Evolutionary conservation across 64 coral and sea anemone genomes (phyloP), one percentile per base, ranked within the genome.

Genomic region (Dendrophyllia cribrosa): DNA sequence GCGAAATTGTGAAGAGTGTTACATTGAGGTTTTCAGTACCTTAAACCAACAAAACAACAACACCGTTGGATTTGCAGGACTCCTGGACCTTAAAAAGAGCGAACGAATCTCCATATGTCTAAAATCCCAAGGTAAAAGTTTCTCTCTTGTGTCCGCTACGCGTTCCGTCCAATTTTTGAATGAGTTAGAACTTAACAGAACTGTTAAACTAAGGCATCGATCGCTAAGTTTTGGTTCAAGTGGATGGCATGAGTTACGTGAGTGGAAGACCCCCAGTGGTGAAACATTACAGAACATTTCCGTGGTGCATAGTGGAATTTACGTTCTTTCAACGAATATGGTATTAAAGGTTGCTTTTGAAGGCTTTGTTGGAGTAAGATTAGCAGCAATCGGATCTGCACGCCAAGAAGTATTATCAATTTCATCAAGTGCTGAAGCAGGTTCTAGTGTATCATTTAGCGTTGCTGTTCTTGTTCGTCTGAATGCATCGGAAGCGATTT

Each of bases 1-100:
- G 9, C 59, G 19, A 82, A 82, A 9, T n/a, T 82, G 58, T 82
- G 79, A 25, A 46, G 59, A 64, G 14, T 82, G 79, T 65, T 64
- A 21, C 60, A 3, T 82, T 64, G 24, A 82, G 9, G 34, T 64
- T 46, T 63, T 6, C 5, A 11, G 17, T 46, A 62, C 25, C 43
- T 26, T 62, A 19, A 65, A 16, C 15, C 15, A 82, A 15, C 15
- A 20, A 25, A 17, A 21, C 43, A 17, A 21, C 43, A 64, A 82
- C 23, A 82, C 59, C 24, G 47, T 60, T 26, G 78, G 78, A 64
- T n/a, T 82, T 47, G 58, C 64, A 0, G 78, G 58, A 34, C 78
- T 82, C 12, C 7, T 82, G 7, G 58, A 45, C 78, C 17, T 82
- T 11, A 19, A 17, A 20, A 65, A 46, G 78, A 6, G 24, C 43